phyloP scores from a whole-genome alignment of 2,113 vertebrate species.

The Sialia sialis region DNA sequence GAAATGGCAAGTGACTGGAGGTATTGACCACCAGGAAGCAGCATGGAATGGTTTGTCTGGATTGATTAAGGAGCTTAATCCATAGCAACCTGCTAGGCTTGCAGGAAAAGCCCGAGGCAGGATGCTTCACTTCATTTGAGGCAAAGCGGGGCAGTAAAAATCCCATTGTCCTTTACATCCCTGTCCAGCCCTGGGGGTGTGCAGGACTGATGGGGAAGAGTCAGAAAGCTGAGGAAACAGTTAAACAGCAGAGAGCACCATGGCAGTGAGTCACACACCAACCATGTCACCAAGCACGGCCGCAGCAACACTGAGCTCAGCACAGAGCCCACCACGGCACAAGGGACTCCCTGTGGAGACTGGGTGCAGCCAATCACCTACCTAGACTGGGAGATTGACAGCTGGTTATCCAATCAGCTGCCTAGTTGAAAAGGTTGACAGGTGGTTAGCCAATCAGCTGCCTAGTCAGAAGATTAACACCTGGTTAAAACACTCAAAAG shows the following conservation, averaged over 20 bases:
- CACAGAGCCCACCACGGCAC: too few species aligned
- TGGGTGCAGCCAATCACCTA: too few species aligned
- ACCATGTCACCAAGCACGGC: too few species aligned
- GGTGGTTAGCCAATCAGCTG: too few species aligned
- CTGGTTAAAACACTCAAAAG: too few species aligned
- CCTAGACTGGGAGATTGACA: too few species aligned
- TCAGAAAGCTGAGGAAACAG: not conserved
- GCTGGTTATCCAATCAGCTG: too few species aligned
- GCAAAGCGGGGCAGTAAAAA: not conserved
- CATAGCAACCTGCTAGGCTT: conserved; percentile 12
- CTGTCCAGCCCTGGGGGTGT: not conserved
- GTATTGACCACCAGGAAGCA: conserved; percentile 32
- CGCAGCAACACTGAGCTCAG: too few species aligned
- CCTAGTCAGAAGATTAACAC: too few species aligned
- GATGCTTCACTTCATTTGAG: conserved; percentile 25
- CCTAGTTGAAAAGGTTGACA: too few species aligned
- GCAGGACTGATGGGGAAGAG: not conserved
- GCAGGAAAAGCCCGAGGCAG: conserved; percentile 51
- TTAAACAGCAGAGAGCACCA: not conserved
- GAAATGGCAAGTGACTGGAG: conserved; percentile 61
- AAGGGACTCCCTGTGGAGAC: too few species aligned
- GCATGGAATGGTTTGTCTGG: conserved; percentile 32
- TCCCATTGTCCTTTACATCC: not conserved
- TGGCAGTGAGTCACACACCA: not conserved
- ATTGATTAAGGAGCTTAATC: conserved; percentile 66